Evolutionary conservation across 2,888 invertebrate species (phyloP).

Genomic region (Neoascia interrupta): DNA sequence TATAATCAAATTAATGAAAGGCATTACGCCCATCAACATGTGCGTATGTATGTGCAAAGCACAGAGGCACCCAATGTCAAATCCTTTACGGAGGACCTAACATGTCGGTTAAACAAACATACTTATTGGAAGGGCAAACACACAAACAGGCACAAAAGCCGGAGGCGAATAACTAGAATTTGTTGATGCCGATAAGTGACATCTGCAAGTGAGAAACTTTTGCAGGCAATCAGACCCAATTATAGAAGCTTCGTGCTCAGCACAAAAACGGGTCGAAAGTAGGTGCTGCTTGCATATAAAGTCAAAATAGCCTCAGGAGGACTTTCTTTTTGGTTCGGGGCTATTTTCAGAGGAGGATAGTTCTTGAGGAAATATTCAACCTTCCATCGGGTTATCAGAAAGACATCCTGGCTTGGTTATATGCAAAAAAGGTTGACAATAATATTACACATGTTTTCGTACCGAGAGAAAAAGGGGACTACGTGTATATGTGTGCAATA

Average conservation of each 20-base stretch:
- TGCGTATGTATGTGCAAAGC: neutral
- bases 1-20: conserved; percentile 61
- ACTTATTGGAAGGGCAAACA: conserved; percentile 5
- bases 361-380: conserved; percentile 14
- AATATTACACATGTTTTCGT: conserved; percentile 40
- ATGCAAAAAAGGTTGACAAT: conserved; percentile 46
- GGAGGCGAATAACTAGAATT: neutral
- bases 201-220: conserved; percentile 66
- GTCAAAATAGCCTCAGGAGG: neutral
- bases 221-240: conserved; percentile 61
- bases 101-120: conserved; percentile 28
- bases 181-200: conserved; percentile 51
- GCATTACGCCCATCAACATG: conserved; percentile 49
- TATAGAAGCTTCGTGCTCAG: conserved; percentile 45
- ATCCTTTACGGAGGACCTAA: conserved; percentile 7
- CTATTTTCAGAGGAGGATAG: conserved; percentile 9
- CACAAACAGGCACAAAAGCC: neutral
- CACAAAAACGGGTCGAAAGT: neutral
- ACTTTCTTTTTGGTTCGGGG: neutral
- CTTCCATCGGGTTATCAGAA: neutral
- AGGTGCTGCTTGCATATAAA: neutral
- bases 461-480: no score
- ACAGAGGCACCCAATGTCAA: neutral
- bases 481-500: neutral
- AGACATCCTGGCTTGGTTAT: neutral